These are phyloP conservation scores for Lepus europaeus DNA, from an alignment of 2,113 vertebrate species.

Conservation along the genomic window DNA sequence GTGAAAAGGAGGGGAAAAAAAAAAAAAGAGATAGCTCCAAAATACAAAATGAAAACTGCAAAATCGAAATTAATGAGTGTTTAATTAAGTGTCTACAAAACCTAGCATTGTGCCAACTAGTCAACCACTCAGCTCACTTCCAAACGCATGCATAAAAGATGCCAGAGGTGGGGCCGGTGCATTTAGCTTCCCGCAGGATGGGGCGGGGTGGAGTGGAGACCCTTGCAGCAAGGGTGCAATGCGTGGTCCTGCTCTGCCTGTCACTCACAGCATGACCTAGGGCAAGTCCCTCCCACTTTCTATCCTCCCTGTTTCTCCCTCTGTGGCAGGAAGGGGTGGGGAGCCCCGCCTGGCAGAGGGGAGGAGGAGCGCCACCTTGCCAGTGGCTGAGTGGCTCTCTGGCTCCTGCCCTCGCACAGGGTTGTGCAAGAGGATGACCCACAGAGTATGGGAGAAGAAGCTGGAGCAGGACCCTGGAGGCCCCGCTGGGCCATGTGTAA, in stretches of 20 bases:
- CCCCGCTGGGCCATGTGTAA: background rate
- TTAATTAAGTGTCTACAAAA: constrained; percentile 68
- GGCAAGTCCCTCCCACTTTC: background rate
- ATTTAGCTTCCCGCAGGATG: background rate
- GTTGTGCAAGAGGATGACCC: no score
- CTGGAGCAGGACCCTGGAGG: background rate
- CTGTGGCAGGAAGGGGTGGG: fast-evolving
- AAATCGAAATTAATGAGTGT: constrained; percentile 59
- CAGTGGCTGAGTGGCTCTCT: background rate
- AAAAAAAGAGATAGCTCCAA: constrained; percentile 17
- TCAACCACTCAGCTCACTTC: background rate
- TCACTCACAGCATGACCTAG: background rate
- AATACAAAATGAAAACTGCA: constrained; percentile 63
- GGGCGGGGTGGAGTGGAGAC: background rate
- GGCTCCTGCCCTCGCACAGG: background rate
- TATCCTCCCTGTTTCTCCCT: background rate
- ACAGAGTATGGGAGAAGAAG: background rate
- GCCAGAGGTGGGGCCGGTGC: background rate
- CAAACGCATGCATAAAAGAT: background rate
- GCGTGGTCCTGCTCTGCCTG: background rate
- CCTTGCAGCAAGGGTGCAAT: background rate
- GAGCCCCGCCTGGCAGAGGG: background rate
- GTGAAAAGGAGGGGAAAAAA: background rate
- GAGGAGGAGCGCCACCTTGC: background rate
- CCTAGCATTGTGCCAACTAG: background rate